phyloP scores from a whole-genome alignment of 2,113 vertebrate species.

The Scophthalmus maximus region DNA sequence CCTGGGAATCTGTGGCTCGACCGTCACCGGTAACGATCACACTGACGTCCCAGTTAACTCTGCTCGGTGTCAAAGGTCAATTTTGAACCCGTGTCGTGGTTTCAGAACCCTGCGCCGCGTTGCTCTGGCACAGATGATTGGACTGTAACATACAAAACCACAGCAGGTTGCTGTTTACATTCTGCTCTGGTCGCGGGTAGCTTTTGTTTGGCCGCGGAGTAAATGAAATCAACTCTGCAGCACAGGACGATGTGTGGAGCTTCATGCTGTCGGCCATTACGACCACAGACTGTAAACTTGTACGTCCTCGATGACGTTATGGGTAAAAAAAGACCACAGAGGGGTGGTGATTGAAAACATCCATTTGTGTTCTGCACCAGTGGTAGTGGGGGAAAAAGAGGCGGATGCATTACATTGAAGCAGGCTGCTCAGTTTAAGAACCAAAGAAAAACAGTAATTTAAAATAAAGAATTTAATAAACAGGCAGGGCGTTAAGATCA shows the following conservation, averaged over 20 bases:
- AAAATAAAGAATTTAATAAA: no score
- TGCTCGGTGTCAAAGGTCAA: constrained; percentile 24
- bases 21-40: no score
- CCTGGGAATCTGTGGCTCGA: background rate
- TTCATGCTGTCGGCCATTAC: constrained; percentile 19
- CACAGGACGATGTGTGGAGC: constrained; percentile 36
- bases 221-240: constrained; percentile 62
- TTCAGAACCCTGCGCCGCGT: background rate
- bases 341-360: constrained; percentile 38
- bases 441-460: no score
- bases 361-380: constrained; percentile 7
- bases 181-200: constrained; percentile 43
- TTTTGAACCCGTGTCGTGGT: background rate
- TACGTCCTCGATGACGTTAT: constrained; percentile 17
- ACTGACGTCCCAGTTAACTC: background rate
- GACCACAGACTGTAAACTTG: constrained; percentile 56
- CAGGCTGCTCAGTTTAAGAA: no score
- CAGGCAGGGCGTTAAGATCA: no score
- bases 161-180: constrained; percentile 60
- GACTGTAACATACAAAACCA: constrained; percentile 52
- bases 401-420: no score
- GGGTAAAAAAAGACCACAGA: constrained; percentile 21
- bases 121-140: constrained; percentile 13
- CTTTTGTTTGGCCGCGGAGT: constrained; percentile 58
- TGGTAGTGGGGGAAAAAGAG: no score